Evolutionary conservation across 1,140 invertebrate genomes (phyloP).

Genomic region (Dreissena rostriformis): DNA sequence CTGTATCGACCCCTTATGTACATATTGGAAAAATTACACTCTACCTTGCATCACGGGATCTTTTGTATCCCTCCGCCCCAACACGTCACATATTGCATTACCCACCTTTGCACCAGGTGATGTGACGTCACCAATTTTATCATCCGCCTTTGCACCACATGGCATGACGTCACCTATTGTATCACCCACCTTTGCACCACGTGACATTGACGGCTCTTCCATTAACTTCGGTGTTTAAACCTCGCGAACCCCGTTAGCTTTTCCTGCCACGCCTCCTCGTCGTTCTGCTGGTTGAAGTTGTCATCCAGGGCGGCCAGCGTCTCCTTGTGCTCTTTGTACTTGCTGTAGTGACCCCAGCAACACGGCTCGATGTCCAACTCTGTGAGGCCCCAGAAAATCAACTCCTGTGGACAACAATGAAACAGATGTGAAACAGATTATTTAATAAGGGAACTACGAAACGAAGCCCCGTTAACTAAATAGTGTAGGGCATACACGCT

Average conservation of each 20-base stretch:
- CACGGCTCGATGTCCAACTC: constrained; percentile 79
- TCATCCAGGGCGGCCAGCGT: constrained; percentile 78
- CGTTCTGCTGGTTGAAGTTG: constrained; percentile 73
- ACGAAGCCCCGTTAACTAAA: too few relatives aligned
- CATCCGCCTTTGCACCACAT: too few relatives aligned
- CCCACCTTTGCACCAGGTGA: constrained; percentile 77
- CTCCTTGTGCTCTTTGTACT: constrained; percentile 77
- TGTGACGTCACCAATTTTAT: too few relatives aligned
- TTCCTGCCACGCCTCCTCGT: constrained; percentile 66
- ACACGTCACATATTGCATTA: too few relatives aligned
- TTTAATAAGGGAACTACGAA: too few relatives aligned
- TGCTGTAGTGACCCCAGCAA: constrained; percentile 80
- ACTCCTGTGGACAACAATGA: constrained; percentile 65
- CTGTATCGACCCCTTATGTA: too few relatives aligned
- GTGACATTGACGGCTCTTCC: constrained; percentile 76
- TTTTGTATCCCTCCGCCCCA: too few relatives aligned
- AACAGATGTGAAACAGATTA: too few relatives aligned
- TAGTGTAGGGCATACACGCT: too few relatives aligned
- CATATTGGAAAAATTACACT: too few relatives aligned
- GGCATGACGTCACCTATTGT: too few relatives aligned
- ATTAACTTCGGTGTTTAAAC: constrained; percentile 74
- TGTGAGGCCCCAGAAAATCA: constrained; percentile 79
- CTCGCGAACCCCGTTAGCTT: constrained; percentile 64
- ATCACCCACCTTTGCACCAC: constrained; percentile 72
- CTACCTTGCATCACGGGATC: too few relatives aligned